Evolutionary conservation across 2,113 vertebrate genomes (phyloP).

Genomic region (Miniopterus natalensis): DNA sequence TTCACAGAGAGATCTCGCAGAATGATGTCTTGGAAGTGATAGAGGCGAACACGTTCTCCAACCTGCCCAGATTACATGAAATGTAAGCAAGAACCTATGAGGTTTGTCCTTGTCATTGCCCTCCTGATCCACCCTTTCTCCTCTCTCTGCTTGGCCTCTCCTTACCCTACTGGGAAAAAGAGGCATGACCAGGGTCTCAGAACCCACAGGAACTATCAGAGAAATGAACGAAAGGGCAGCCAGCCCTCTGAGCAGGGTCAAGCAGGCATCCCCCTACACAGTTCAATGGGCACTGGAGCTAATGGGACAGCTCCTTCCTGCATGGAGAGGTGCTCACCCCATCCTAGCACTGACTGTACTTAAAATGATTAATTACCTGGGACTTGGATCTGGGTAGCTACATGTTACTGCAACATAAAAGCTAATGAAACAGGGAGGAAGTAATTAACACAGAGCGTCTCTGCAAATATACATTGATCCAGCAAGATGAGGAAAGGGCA

Average conservation of each 20-base stretch:
- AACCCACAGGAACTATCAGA: neutral
- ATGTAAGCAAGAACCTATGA: slow-evolving; percentile 88
- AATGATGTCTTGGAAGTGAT: slow-evolving; percentile 91
- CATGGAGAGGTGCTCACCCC: neutral
- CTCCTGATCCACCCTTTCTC: neutral
- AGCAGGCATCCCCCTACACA: neutral
- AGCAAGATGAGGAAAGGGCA: slow-evolving; percentile 47
- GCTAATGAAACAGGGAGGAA: slow-evolving; percentile 79
- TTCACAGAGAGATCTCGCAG: slow-evolving; percentile 91
- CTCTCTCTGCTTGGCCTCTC: neutral
- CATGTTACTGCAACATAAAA: slow-evolving; percentile 76
- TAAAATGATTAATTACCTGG: slow-evolving; percentile 72
- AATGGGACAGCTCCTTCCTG: neutral
- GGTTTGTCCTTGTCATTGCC: neutral
- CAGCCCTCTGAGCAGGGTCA: neutral
- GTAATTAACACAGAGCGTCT: slow-evolving; percentile 76
- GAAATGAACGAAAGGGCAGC: neutral
- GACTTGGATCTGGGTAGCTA: slow-evolving; percentile 59
- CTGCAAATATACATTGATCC: slow-evolving; percentile 76
- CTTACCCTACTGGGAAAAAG: neutral
- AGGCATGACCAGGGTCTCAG: neutral
- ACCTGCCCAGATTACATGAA: slow-evolving; percentile 89
- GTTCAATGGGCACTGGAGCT: neutral
- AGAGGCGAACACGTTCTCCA: slow-evolving; percentile 90
- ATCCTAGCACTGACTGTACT: neutral